phyloP scores from a whole-genome alignment of 1,140 invertebrate species.

The Oppia nitens region DNA sequence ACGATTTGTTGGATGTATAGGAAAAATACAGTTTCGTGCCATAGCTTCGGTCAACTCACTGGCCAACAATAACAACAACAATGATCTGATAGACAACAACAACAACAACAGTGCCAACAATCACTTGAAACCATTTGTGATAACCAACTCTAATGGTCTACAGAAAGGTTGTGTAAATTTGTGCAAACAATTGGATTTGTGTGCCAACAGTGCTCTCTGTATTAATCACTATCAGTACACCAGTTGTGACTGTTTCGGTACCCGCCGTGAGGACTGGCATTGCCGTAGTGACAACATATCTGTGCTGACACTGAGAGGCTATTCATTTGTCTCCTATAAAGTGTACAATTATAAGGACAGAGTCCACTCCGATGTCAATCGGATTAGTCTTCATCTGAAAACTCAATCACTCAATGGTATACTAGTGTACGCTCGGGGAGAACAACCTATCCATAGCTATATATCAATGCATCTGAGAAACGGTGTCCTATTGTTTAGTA shows the following conservation, averaged over 20 bases:
- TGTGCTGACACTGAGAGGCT: conserved; percentile 64
- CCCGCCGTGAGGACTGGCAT: conserved; percentile 66
- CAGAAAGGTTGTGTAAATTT: conserved; percentile 35
- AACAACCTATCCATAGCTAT: conserved; percentile 55
- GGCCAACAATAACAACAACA: too few relatives aligned
- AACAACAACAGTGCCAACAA: not conserved
- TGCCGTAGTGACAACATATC: conserved; percentile 57
- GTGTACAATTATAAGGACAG: conserved; percentile 83
- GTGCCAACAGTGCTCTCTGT: conserved; percentile 61
- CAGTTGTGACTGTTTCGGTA: conserved; percentile 77
- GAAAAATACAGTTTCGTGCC: conserved; percentile 51
- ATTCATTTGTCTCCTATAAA: conserved; percentile 76
- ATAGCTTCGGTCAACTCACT: conserved; percentile 49
- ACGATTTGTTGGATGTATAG: conserved; percentile 77
- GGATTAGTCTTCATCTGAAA: conserved; percentile 73
- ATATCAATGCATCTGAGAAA: conserved; percentile 61
- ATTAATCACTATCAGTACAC: conserved; percentile 72
- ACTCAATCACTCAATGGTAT: conserved; percentile 30
- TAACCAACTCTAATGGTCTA: conserved; percentile 45
- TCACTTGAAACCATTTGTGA: conserved; percentile 27
- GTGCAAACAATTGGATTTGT: conserved; percentile 55
- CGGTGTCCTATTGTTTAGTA: conserved; percentile 53
- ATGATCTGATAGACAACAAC: too few relatives aligned
- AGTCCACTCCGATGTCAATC: conserved; percentile 63
- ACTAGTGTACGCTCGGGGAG: conserved; percentile 7